Base-by-base conservation (phyloP, 2,888 invertebrate species). In the Luffia ferchaultella region DNA sequence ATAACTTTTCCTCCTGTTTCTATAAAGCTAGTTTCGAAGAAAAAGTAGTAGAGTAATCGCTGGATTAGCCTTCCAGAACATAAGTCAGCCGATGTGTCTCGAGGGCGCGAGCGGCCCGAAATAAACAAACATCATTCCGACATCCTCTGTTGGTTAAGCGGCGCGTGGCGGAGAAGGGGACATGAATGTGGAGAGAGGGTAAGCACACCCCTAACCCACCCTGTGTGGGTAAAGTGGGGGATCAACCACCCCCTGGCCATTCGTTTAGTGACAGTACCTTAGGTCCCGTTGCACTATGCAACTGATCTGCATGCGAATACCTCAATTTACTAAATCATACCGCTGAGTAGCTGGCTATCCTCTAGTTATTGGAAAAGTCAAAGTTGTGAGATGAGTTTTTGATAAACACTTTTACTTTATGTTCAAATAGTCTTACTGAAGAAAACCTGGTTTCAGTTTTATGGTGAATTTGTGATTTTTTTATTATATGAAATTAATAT, bases 221-320 rank as follows among this genome's bases (percentile, higher is more conserved):
- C 48, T 16, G 54, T 57, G 59, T 59, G 58, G 54, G 46, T 55
- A 54, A 55, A 45, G n/a, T n/a, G n/a, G n/a, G n/a, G n/a, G n/a
- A n/a, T n/a, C n/a, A n/a, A n/a, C 42, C 48, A 48, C 48, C 48
- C 48, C 16, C 16, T 40, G 17, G 17, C 19, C 44, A 20, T 43
- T 49, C 49, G 42, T 43, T 48, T 48, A 48, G 18, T 18, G 18
- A 42, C 17, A 41, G 45, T 12, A 17, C 19, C 43, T 17, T 50
- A 73, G 60, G 61, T 62, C 62, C 61, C 62, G 63, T 41, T 62
- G 62, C 62, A 63, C 56, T 55, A 52, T 55, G 59, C 51, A 51
- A 51, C 47, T 63, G 64, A 71, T 70, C 71, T 70, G 78, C 78
- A 79, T 79, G 69, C 74, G 70, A 80, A 80, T 79, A 61, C 54